A percentile compares a stretch with the other conserved stretches of the same genome.
Conservation (phyloP, 1,140 invertebrate species). For the Portunus trituberculatus region DNA sequence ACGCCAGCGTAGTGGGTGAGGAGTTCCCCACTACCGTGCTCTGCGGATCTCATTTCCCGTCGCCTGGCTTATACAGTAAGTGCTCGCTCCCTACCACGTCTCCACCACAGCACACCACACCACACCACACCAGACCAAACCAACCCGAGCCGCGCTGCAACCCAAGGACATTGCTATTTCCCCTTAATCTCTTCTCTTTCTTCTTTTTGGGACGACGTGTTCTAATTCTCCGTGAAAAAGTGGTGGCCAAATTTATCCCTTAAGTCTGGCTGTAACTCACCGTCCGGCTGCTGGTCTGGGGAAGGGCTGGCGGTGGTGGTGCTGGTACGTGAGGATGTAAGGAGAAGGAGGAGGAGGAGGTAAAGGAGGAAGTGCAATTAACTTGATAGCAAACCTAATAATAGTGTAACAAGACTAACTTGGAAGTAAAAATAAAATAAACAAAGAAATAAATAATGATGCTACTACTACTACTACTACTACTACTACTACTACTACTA, state of each 20-base stretch:
- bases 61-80: constrained; percentile 29
- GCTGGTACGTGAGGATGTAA: background rate
- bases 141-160: background rate
- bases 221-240: constrained; percentile 9
- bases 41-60: constrained; percentile 42
- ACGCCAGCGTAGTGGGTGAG: background rate
- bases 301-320: background rate
- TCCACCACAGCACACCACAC: background rate
- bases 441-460: background rate
- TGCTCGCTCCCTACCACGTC: background rate
- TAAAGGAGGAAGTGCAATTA: background rate
- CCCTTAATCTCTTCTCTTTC: background rate
- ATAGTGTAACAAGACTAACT: background rate
- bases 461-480: background rate
- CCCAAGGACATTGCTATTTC: background rate
- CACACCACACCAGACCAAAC: background rate
- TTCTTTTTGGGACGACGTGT: background rate
- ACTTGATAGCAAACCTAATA: background rate
- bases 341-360: background rate
- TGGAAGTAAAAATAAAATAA: background rate
- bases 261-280: constrained; percentile 14
- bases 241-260: background rate
- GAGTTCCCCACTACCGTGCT: background rate
- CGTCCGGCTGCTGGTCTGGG: background rate
- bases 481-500: background rate